Evolutionary conservation across 2,113 vertebrate genomes (phyloP).

Genomic region (Phyllopteryx taeniolatus): DNA sequence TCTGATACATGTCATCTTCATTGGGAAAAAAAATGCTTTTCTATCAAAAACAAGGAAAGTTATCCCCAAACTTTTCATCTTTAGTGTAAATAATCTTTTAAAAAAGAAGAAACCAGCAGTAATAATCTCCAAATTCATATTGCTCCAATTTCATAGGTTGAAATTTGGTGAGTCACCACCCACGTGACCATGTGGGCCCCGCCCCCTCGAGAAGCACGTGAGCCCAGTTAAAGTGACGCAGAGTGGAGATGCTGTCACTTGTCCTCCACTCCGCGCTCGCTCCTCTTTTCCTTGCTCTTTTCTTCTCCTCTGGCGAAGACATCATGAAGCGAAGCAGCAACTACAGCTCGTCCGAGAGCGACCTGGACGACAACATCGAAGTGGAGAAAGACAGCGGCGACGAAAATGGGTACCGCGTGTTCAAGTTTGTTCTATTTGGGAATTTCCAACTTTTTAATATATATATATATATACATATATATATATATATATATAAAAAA

Average conservation of each 20-base stretch:
- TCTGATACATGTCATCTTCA: too few relatives aligned
- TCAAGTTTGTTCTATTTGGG: neutral
- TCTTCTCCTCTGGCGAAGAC: neutral
- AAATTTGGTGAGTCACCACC: slow-evolving; percentile 20
- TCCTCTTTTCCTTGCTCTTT: too few relatives aligned
- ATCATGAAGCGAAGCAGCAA: slow-evolving; percentile 87
- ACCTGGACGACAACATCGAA: slow-evolving; percentile 89
- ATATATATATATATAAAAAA: too few relatives aligned
- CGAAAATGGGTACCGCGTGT: slow-evolving; percentile 79
- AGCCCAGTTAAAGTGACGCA: slow-evolving; percentile 2
- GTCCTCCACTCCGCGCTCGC: too few relatives aligned
- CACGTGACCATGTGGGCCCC: neutral
- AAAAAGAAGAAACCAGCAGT: too few relatives aligned
- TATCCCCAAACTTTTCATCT: too few relatives aligned
- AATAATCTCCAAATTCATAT: too few relatives aligned
- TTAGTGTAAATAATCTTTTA: too few relatives aligned
- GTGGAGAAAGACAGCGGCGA: slow-evolving; percentile 93
- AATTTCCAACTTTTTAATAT: neutral
- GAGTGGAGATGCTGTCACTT: slow-evolving; percentile 22
- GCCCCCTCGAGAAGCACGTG: slow-evolving; percentile 24
- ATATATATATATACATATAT: too few relatives aligned
- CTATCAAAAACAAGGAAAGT: too few relatives aligned
- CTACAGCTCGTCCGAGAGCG: slow-evolving; percentile 92
- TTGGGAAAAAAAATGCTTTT: too few relatives aligned
- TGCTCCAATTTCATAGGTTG: neutral